Evolutionary conservation across 2,113 vertebrate genomes (phyloP).

Genomic region (Dryoscopus gambensis): DNA sequence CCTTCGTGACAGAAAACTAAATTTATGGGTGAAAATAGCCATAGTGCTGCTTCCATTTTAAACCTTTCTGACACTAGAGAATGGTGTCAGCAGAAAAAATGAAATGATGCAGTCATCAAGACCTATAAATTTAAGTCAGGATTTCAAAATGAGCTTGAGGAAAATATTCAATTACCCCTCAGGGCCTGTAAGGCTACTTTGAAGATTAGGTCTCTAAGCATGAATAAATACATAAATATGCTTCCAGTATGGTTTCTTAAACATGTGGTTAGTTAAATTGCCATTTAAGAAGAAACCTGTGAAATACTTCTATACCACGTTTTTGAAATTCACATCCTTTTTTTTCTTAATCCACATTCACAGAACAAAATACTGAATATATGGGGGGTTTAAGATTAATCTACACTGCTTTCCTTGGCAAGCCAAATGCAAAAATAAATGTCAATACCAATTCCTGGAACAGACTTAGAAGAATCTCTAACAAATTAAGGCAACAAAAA

Average conservation of each 20-base stretch:
- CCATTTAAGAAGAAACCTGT: constrained; percentile 2
- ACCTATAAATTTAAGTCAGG: constrained; percentile 23
- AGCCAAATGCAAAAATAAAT: constrained; percentile 10
- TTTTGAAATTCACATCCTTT: not conserved
- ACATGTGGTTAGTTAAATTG: not conserved
- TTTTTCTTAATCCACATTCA: not conserved
- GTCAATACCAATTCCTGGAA: constrained; percentile 14
- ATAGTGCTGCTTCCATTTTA: not conserved
- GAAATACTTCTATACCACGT: not conserved
- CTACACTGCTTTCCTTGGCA: constrained; percentile 39
- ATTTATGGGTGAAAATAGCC: not conserved
- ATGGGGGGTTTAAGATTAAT: not conserved
- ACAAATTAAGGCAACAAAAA: constrained; percentile 9
- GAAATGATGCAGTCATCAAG: not conserved
- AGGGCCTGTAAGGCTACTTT: not conserved
- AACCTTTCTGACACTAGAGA: not conserved
- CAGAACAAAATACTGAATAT: not conserved
- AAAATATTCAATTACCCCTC: constrained; percentile 5
- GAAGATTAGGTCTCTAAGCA: constrained; percentile 19
- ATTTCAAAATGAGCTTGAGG: constrained; percentile 29
- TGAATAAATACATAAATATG: constrained; percentile 19
- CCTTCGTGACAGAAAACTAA: not conserved
- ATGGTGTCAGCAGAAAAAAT: not conserved
- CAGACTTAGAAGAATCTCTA: constrained; percentile 3
- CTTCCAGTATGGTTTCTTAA: not conserved